Evolutionary conservation across 2,113 vertebrate genomes (phyloP), one percentile per base, ranked within the genome.

Genomic region (Cynocephalus volans): DNA sequence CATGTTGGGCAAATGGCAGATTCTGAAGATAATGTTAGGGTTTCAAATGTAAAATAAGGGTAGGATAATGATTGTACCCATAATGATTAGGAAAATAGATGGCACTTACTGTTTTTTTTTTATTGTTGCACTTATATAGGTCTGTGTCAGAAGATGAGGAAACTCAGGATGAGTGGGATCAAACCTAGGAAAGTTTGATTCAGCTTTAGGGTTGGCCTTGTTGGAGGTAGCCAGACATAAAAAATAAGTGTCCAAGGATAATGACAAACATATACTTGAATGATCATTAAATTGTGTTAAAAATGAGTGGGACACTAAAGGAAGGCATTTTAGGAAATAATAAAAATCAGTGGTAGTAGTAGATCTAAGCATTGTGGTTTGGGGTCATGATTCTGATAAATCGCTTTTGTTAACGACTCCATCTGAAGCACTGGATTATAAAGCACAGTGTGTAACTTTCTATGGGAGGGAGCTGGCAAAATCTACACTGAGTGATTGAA

Each of bases 311-410:
- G 21, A 90, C 4, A 48, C 67, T 86, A n/a, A 69, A 76, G 41
- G 41, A 84, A 84, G 62, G 76, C 45, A 36, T 81, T 93, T 96
- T 95, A 75, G 48, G 70, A 93, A 93, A n/a, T 87, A 64, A 18
- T 45, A 62, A 50, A 80, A 85, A 76, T 80, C 14, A n/a, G 0
- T 85, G 41, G 41, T 64, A 54, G n/a, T 45, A 24, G 36, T 87
- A 33, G 33, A 17, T 91, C 6, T 58, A 54, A 81, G 36, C 33
- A 12, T 52, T 95, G 65, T 67, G 58, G 11, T 93, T 62, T 83
- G 62, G 28, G 48, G 41, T 88, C 19, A 13, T 41, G 31, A 92
- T 8, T 72, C 23, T 96, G 67, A n/a, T 33, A 73, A 72, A 50
- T 94, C 8, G 8, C 28, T 92, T 90, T 79, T 86, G 62, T 91